Conservation (phyloP, 2,888 invertebrate genomes). For the Metellina segmentata region DNA sequence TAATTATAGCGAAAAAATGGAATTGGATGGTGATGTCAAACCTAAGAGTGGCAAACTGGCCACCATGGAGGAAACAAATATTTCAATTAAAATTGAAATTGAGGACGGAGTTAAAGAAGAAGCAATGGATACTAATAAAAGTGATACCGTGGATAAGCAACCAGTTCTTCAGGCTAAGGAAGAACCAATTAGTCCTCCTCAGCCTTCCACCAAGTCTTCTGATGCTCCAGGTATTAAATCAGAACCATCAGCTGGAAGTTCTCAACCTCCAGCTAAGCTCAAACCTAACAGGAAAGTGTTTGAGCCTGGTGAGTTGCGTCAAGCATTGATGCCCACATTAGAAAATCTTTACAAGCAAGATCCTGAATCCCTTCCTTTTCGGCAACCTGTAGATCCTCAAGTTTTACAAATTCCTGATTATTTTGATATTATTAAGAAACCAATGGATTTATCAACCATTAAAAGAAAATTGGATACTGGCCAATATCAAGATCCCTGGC, state of each 20-base stretch:
- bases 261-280: constrained; percentile 74
- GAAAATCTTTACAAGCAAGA: constrained; percentile 96
- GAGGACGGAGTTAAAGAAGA: constrained; percentile 78
- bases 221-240: constrained; percentile 75
- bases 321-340: constrained; percentile 95
- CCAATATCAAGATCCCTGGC: constrained; percentile 98
- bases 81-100: constrained; percentile 72
- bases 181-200: constrained; percentile 79
- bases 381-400: constrained; percentile 97
- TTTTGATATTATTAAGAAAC: constrained; percentile 97
- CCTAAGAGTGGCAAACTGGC: constrained; percentile 19
- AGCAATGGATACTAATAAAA: constrained; percentile 63
- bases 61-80: neutral
- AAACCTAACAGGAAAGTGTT: constrained; percentile 83
- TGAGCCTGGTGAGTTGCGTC: constrained; percentile 94
- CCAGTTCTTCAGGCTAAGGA: constrained; percentile 81
- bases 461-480: constrained; percentile 95
- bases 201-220: constrained; percentile 81
- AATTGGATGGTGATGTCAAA: constrained; percentile 65
- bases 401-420: constrained; percentile 85
- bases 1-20: constrained; percentile 56
- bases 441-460: constrained; percentile 98
- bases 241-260: constrained; percentile 45
- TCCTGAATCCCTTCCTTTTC: constrained; percentile 97
- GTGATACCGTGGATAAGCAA: constrained; percentile 82